Evolutionary conservation across 2,113 vertebrate genomes (phyloP), one percentile per base, ranked within the genome.

Genomic region (Myxocyprinus asiaticus): DNA sequence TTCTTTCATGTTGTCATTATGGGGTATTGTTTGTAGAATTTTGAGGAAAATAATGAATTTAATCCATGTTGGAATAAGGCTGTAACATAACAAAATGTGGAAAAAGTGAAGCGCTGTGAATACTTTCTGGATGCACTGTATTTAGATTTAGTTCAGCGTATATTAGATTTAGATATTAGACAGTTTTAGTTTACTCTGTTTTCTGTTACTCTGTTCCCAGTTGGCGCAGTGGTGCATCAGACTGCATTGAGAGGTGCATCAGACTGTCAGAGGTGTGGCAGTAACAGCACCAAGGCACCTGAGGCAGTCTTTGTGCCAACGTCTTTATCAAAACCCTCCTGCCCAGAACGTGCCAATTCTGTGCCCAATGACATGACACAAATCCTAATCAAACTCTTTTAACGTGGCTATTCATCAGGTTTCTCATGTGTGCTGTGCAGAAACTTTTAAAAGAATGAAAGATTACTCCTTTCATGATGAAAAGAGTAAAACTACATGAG

Each of bases 221-320:
- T 90, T 85, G 85, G 85, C 87, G 67, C 51, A 65, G 86, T 81
- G 88, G 86, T 84, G 88, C n/a, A n/a, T n/a, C n/a, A n/a, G n/a
- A n/a, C n/a, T n/a, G n/a, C n/a, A n/a, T n/a, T n/a, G 3, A 33
- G 22, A 33, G 22, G 22, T 33, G 22, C 22, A 89, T 91, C 84
- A 86, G 89, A 87, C 87, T 83, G 88, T 88, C 86, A 85, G 85
- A 80, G 86, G 78, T 73, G 78, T 33, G 22, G 22, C 22, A 33
- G 22, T 33, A 33, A 33, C 22, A 33, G 22, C 22, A 33, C 1
- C 22, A 87, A 77, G 75, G 79, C 88, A 91, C 90, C 91, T 33
- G 90, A 92, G 88, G 76, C 83, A 11, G 79, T 82, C 78, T 33
- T 74, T 10, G 84, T 89, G 91, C 89, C 91, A 91, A 92, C 83